These are phyloP conservation scores for Argya squamiceps DNA, from an alignment of 2,797 vertebrate species.

Conservation along the genomic window DNA sequence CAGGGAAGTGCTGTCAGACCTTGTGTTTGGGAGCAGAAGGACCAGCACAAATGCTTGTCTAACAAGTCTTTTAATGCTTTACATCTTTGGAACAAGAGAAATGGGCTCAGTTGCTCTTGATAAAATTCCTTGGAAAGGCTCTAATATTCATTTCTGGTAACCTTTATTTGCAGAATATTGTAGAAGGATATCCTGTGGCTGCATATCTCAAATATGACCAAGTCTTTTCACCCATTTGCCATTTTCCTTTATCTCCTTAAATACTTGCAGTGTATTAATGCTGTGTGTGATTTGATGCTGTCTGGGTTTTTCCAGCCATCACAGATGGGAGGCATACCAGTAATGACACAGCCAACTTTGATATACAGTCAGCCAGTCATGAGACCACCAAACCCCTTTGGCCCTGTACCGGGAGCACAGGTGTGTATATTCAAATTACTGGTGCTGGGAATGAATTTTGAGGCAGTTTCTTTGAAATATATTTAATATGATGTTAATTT, in stretches of 20 bases:
- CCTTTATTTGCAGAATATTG: background rate
- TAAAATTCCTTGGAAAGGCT: background rate
- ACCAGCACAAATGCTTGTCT: background rate
- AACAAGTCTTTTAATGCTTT: background rate
- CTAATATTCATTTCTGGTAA: background rate
- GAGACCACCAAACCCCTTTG: constrained; percentile 93
- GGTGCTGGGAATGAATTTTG: background rate
- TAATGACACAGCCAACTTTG: constrained; percentile 93
- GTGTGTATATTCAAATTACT: constrained; percentile 62
- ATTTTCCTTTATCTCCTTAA: background rate
- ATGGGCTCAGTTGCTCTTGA: background rate
- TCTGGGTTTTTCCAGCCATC: constrained; percentile 78
- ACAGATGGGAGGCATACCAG: constrained; percentile 88
- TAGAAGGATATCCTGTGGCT: background rate
- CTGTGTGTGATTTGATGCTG: background rate
- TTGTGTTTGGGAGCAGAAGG: accelerated
- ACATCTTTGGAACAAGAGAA: background rate
- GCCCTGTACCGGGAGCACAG: constrained; percentile 90
- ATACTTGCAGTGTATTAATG: background rate
- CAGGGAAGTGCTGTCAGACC: background rate
- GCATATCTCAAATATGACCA: background rate
- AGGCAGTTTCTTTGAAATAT: background rate
- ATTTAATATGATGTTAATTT: background rate
- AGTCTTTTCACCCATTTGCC: background rate
- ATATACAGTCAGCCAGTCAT: constrained; percentile 94